Percentiles rank a stretch among this genome's conserved stretches.
Conservation (phyloP, 2,797 vertebrate genomes). For the Calcarius lapponicus region DNA sequence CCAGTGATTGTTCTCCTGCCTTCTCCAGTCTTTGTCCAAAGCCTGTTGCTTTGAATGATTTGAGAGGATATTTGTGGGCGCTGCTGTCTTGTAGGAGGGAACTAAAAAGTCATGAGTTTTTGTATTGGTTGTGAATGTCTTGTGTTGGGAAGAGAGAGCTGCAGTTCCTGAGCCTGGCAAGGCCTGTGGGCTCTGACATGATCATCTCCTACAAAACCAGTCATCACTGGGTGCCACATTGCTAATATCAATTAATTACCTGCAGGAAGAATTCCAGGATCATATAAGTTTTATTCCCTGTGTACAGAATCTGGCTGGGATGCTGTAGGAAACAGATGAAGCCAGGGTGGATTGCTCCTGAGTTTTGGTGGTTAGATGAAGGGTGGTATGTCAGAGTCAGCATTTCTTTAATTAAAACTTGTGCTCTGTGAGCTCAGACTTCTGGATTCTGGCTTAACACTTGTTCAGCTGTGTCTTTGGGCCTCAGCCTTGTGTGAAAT, state of each 20-base stretch:
- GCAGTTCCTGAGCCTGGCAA: not conserved
- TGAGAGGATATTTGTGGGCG: not conserved
- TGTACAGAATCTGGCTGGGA: not conserved
- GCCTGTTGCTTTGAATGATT: not conserved
- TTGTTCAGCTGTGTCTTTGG: not conserved
- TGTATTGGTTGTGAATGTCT: not conserved
- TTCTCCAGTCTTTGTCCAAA: not conserved
- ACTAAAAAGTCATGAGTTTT: not conserved
- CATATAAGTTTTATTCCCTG: not conserved
- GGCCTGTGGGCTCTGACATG: not conserved
- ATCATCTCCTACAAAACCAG: not conserved
- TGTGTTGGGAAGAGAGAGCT: not conserved
- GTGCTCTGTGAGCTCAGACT: not conserved
- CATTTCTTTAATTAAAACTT: not conserved
- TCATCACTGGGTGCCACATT: not conserved
- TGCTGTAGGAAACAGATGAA: not conserved
- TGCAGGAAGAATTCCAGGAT: not conserved
- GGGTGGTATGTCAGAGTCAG: not conserved
- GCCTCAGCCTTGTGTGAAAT: conserved; percentile 15
- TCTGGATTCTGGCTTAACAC: conserved; percentile 11
- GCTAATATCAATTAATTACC: not conserved
- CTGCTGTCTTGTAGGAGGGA: not conserved
- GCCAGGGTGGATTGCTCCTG: not conserved
- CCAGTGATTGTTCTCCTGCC: not conserved
- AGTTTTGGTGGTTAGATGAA: not conserved